phyloP scores from a whole-genome alignment of 2,797 vertebrate genomes.

The Urophycis tenuis region DNA sequence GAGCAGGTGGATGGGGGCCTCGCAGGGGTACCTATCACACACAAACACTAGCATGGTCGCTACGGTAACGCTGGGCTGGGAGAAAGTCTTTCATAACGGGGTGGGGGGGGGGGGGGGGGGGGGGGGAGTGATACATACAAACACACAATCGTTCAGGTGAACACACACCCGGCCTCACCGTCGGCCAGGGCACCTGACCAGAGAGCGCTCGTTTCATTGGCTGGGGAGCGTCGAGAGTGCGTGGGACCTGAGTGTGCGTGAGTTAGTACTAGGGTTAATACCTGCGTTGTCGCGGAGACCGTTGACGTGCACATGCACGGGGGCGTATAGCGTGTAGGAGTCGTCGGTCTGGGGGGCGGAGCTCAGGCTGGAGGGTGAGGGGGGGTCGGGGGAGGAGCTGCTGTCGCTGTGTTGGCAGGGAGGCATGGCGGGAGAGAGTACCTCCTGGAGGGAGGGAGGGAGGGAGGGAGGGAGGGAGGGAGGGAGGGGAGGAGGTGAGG shows the following conservation, averaged over 20 bases:
- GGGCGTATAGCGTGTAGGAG: slow-evolving; percentile 51
- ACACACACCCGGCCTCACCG: not conserved
- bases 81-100: slow-evolving; percentile 1
- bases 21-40: slow-evolving; percentile 64
- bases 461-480: slow-evolving; percentile 33
- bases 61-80: slow-evolving; percentile 17
- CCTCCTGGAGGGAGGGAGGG: slow-evolving; percentile 69
- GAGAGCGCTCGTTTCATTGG: not conserved
- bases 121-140: too few relatives aligned
- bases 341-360: slow-evolving; percentile 66
- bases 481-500: slow-evolving; percentile 5
- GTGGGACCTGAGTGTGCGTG: slow-evolving; percentile 3
- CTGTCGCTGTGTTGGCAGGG: slow-evolving; percentile 73
- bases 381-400: slow-evolving; percentile 75
- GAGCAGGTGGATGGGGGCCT: slow-evolving; percentile 60
- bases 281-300: slow-evolving; percentile 57
- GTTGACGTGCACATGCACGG: slow-evolving; percentile 42
- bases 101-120: too few relatives aligned
- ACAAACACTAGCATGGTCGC: slow-evolving; percentile 60
- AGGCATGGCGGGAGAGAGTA: slow-evolving; percentile 76
- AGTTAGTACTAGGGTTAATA: slow-evolving; percentile 34
- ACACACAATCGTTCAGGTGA: too few relatives aligned
- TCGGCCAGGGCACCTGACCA: not conserved
- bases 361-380: slow-evolving; percentile 61
- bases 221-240: not conserved